Evolutionary conservation across 2,797 vertebrate species (phyloP), one percentile per base, ranked within the genome.

Genomic region (Orestias chungarensis): DNA sequence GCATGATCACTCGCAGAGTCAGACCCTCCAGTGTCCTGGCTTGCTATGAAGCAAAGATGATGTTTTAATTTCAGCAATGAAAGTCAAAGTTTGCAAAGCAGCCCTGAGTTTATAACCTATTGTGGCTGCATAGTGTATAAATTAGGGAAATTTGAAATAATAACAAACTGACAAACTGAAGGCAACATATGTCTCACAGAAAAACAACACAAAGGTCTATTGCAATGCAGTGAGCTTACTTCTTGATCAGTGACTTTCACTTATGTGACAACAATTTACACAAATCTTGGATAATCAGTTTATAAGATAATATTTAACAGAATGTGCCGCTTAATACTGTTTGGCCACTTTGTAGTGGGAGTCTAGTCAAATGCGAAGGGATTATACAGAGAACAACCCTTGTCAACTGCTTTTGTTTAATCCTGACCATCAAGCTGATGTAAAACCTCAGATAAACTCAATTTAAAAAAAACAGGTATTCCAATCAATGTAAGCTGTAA

Each of bases 331-430:
- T 43, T 69, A 27, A 44, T 57, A 20, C 18, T 68, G 33, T 3
- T 40, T 52, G n/a, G 14, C n/a, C 8, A 54, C 15, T 55, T 9
- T 6, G 70, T 70, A 62, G 73, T 50, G 29, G 80, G 78, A 75
- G 74, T 47, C 62, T 73, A 83, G 77, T 84, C 79, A 91, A 74
- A 91, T 90, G 86, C 86, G 66, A 83, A 76, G 68, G 77, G 79
- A 90, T 90, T 55, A 6, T 87, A 90, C 82, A 86, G 78, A 67
- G 76, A 72, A 76, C 78, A 82, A 72, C 71, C 27, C 17, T 0
- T 82, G 79, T 83, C 74, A 84, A 82, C 72, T 69, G 76, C 74
- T 85, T 64, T 46, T 59, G 75, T 87, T 68, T 82, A 82, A 87
- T 75, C 74, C 76, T 65, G 70, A 86, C 67, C 71, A 68, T 62